Evolutionary conservation across 2,888 invertebrate species (phyloP).

Genomic region (Meliscaeva auricollis): DNA sequence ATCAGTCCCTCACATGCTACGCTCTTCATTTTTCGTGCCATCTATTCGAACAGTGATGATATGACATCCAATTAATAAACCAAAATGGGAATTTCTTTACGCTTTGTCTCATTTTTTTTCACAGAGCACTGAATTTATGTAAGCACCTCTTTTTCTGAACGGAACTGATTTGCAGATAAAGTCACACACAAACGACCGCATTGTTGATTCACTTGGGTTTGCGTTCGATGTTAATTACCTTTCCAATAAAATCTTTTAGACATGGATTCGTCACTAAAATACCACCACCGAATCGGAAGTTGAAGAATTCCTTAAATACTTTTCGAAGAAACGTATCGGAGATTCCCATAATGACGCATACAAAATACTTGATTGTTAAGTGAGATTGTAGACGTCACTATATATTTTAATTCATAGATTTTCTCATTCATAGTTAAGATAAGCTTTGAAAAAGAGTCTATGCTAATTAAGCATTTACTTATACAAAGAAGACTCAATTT

Average conservation of each 20-base stretch:
- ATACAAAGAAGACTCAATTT: not conserved
- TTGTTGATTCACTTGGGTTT: conserved; percentile 11
- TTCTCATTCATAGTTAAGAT: not conserved
- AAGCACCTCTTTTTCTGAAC: conserved; percentile 6
- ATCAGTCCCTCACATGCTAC: too few relatives aligned
- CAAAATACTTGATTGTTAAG: not conserved
- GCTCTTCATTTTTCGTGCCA: not conserved
- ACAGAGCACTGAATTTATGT: not conserved
- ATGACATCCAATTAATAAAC: conserved; percentile 25
- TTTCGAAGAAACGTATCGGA: conserved; percentile 10
- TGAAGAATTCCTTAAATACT: conserved; percentile 16
- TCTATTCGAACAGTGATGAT: not conserved
- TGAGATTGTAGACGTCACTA: not conserved
- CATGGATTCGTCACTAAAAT: conserved; percentile 2
- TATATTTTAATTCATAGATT: not conserved
- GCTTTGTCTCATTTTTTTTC: not conserved
- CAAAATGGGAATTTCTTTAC: not conserved
- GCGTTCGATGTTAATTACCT: not conserved
- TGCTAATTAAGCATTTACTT: not conserved
- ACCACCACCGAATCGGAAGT: conserved; percentile 12
- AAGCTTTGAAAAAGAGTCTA: not conserved
- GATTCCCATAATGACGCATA: conserved; percentile 21
- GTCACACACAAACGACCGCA: not conserved
- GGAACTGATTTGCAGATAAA: conserved; percentile 1
- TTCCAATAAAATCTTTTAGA: not conserved